These are phyloP conservation scores for Nomia melanderi DNA, from an alignment of 1,140 invertebrate species.

Conservation along the genomic window DNA sequence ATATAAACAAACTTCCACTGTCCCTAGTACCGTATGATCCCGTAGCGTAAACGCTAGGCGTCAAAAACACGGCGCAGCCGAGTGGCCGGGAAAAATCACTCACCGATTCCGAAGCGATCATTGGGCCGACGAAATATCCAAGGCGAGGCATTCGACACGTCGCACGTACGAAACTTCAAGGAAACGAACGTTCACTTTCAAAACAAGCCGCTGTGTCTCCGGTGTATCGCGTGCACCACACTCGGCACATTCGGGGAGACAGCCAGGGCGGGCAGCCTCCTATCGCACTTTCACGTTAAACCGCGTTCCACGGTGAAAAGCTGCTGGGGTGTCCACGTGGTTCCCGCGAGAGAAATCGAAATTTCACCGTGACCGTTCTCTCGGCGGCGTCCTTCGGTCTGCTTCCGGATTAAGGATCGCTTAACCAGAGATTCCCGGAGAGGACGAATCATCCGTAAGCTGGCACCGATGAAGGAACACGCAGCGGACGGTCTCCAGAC, in stretches of 20 bases:
- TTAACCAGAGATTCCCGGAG: too few species aligned
- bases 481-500: slow-evolving; percentile 17
- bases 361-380: neutral
- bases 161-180: slow-evolving; percentile 49
- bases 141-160: slow-evolving; percentile 31
- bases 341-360: neutral
- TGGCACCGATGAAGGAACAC: too few species aligned
- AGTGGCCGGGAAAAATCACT: slow-evolving; percentile 26
- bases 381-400: too few species aligned
- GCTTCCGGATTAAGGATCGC: too few species aligned
- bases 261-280: too few species aligned
- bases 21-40: too few species aligned
- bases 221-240: slow-evolving; percentile 30
- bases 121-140: slow-evolving; percentile 40
- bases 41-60: too few species aligned
- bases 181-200: slow-evolving; percentile 59
- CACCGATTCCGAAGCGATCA: slow-evolving; percentile 42
- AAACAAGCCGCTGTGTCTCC: slow-evolving; percentile 30
- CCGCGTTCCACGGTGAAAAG: too few species aligned
- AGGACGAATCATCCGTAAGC: too few species aligned
- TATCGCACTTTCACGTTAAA: slow-evolving; percentile 9
- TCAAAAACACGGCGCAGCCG: too few species aligned
- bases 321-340: neutral
- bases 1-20: too few species aligned
- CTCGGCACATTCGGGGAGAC: slow-evolving; percentile 11